A percentile compares a stretch with the other conserved stretches of the same genome.
phyloP scores from a whole-genome alignment of 2,888 invertebrate genomes.

The Hipparchia sbordonii region DNA sequence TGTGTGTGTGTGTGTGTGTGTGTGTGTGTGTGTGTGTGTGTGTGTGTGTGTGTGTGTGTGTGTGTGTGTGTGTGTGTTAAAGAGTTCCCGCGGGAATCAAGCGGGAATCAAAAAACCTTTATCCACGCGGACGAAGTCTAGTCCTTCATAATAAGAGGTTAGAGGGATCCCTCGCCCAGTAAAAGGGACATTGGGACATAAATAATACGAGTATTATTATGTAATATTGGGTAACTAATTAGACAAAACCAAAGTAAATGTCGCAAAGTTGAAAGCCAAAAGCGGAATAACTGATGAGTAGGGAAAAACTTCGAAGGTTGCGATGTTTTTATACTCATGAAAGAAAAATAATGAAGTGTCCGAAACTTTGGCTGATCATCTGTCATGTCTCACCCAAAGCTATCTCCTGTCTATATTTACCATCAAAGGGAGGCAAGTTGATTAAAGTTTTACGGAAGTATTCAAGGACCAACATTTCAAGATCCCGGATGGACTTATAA shows the following conservation, averaged over 20 bases:
- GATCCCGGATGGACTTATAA: background rate
- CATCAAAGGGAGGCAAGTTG: background rate
- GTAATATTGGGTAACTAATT: background rate
- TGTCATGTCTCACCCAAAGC: constrained; percentile 2
- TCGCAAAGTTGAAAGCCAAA: background rate
- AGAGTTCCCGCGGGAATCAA: too few relatives aligned
- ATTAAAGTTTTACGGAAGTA: background rate
- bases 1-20: too few relatives aligned
- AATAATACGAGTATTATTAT: too few relatives aligned
- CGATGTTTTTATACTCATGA: constrained; percentile 1
- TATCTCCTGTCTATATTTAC: constrained; percentile 4
- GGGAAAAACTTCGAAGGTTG: background rate
- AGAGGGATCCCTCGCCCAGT: too few relatives aligned
- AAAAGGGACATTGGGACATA: too few relatives aligned
- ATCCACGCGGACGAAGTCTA: too few relatives aligned
- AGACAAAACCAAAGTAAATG: background rate
- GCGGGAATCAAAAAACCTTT: too few relatives aligned
- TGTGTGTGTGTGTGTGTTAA: too few relatives aligned
- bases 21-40: too few relatives aligned
- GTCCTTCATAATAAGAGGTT: too few relatives aligned
- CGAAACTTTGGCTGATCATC: constrained; percentile 7
- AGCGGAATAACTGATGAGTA: constrained; percentile 3
- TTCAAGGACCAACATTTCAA: background rate
- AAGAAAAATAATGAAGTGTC: constrained; percentile 17
- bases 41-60: too few relatives aligned